phyloP scores from a whole-genome alignment of 2,888 invertebrate genomes.

The Willowsia nigromaculata region DNA sequence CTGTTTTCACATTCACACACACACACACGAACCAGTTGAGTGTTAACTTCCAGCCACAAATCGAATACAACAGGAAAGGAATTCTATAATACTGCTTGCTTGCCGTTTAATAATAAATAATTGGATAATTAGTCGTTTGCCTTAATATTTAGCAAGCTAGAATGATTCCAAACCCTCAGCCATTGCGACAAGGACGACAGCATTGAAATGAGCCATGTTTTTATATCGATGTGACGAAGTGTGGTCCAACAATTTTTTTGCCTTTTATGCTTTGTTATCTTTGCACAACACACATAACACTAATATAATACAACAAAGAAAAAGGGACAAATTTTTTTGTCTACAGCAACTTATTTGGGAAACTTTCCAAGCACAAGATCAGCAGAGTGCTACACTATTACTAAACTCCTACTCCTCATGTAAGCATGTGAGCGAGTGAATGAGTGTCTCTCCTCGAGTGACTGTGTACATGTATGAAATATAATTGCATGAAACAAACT shows the following conservation, averaged over 20 bases:
- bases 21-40: constrained; percentile 23
- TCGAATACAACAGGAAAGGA: no score
- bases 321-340: constrained; percentile 1
- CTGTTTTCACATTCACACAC: no score
- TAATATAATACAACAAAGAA: not conserved
- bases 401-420: constrained; percentile 24
- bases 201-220: constrained; percentile 52
- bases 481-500: constrained; percentile 62
- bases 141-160: not conserved
- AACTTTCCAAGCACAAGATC: constrained; percentile 30
- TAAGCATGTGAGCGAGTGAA: constrained; percentile 22
- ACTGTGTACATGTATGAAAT: constrained; percentile 53
- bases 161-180: constrained; percentile 35
- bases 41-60: no score
- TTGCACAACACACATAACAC: constrained; percentile 11
- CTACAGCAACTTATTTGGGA: constrained; percentile 15
- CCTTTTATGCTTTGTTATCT: not conserved
- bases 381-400: constrained; percentile 29
- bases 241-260: not conserved
- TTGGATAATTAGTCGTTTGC: not conserved
- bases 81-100: not conserved
- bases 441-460: not conserved
- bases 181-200: constrained; percentile 50
- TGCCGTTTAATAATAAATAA: not conserved
- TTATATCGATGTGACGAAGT: not conserved